Conservation (phyloP, 2,797 vertebrate species). For the Mastacembelus armatus region DNA sequence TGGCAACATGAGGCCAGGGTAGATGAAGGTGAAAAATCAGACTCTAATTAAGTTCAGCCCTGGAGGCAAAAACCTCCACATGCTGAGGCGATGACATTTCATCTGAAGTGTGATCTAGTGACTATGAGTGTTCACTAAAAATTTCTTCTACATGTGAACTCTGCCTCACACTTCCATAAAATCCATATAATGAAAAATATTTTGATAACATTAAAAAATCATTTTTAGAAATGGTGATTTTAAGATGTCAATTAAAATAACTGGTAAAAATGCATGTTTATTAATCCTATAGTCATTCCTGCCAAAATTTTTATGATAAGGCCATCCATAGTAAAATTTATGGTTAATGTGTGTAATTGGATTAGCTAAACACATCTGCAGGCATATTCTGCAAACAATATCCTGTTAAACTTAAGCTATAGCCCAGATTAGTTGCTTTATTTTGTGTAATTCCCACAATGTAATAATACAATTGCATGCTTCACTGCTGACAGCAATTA, state of each 20-base stretch:
- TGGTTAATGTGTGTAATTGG: constrained; percentile 22
- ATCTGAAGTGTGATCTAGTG: constrained; percentile 46
- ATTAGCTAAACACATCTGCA: constrained; percentile 8
- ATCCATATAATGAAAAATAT: neutral
- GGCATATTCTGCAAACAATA: constrained; percentile 1
- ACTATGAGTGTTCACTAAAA: constrained; percentile 38
- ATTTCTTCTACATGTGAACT: constrained; percentile 20
- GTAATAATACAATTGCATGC: constrained; percentile 16
- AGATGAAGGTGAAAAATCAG: constrained; percentile 58
- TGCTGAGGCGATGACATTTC: constrained; percentile 61
- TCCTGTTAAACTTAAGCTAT: constrained; percentile 29
- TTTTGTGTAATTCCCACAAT: constrained; percentile 35
- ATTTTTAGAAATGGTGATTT: neutral
- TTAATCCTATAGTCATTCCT: neutral
- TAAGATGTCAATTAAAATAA: constrained; percentile 1
- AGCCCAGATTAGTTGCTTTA: constrained; percentile 23
- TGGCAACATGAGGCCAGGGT: constrained; percentile 50
- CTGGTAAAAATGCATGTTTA: neutral
- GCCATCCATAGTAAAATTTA: constrained; percentile 1
- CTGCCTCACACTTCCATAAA: no score
- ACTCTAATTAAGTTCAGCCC: constrained; percentile 57
- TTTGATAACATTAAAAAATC: neutral
- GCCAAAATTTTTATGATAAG: constrained; percentile 20
- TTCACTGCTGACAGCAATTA: constrained; percentile 36
- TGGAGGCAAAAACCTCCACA: constrained; percentile 33